These are phyloP conservation scores for Drosophila barbarae DNA, from an alignment of 2,888 invertebrate species.

Conservation along the genomic window DNA sequence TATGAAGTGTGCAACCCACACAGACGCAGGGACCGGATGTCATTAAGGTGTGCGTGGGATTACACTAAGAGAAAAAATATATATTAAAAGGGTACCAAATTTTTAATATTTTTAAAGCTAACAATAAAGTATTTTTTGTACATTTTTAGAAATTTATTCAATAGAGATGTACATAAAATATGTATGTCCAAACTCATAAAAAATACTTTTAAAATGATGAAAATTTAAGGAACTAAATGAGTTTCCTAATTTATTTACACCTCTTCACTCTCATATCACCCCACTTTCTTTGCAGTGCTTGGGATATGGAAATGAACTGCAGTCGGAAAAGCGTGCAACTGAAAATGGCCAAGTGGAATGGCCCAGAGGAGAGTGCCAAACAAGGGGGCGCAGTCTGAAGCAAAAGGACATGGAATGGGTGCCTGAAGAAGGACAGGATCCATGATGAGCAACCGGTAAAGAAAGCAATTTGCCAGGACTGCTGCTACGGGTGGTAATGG, in stretches of 20 bases:
- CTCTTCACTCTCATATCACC: neutral
- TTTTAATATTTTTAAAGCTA: neutral
- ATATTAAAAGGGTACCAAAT: neutral
- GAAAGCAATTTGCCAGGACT: slow-evolving; percentile 69
- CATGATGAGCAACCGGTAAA: slow-evolving; percentile 58
- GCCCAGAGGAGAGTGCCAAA: slow-evolving; percentile 20
- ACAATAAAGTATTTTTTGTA: neutral
- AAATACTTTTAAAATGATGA: too few species aligned
- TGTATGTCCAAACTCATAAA: too few species aligned
- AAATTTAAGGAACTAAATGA: neutral
- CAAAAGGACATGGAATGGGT: neutral
- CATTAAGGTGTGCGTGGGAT: slow-evolving; percentile 56
- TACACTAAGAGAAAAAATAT: slow-evolving; percentile 47
- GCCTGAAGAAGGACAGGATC: slow-evolving; percentile 15
- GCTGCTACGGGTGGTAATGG: neutral
- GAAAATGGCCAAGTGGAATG: slow-evolving; percentile 59
- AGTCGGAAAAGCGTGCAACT: slow-evolving; percentile 48
- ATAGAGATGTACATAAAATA: neutral
- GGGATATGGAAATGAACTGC: slow-evolving; percentile 66
- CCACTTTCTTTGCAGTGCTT: slow-evolving; percentile 1
- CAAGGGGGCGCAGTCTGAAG: neutral
- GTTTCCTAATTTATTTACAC: neutral
- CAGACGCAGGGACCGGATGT: slow-evolving; percentile 52
- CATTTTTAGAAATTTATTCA: neutral
- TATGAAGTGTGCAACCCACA: slow-evolving; percentile 40